phyloP scores from a whole-genome alignment of 2,888 invertebrate species.

The Hydropsyche betteni region DNA sequence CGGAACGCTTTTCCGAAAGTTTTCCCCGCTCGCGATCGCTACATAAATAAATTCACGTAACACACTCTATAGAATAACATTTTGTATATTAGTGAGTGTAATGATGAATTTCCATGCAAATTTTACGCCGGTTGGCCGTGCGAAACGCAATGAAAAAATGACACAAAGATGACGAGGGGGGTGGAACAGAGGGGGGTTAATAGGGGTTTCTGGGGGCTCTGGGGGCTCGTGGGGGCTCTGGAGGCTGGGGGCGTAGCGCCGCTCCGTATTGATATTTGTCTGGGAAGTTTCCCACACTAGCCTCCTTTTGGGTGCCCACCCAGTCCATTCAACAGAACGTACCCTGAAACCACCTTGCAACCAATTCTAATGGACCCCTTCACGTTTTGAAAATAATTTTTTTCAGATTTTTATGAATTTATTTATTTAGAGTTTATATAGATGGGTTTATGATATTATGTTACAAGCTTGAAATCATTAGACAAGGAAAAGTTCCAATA shows the following conservation, averaged over 20 bases:
- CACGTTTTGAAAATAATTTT: neutral
- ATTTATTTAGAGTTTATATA: neutral
- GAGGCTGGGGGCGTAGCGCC: conserved; percentile 18
- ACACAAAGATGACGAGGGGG: neutral
- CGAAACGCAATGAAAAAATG: conserved; percentile 2
- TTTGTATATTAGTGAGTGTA: neutral
- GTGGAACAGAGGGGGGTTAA: neutral
- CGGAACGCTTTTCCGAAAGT: neutral
- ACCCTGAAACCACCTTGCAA: conserved; percentile 6
- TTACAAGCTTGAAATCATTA: too few relatives aligned
- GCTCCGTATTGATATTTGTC: conserved; percentile 41
- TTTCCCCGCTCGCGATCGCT: neutral
- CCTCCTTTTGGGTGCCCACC: conserved; percentile 1
- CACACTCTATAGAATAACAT: neutral
- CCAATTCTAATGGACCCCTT: neutral
- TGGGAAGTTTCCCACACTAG: conserved; percentile 4
- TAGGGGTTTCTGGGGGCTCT: conserved; percentile 5
- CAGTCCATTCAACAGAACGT: conserved; percentile 18
- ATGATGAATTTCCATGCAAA: neutral
- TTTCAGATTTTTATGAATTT: too few relatives aligned
- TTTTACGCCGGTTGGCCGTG: neutral
- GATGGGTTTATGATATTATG: too few relatives aligned
- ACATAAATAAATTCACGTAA: neutral
- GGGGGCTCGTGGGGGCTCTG: conserved; percentile 13
- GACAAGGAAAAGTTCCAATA: too few relatives aligned